These are phyloP conservation scores for Hoplias malabaricus DNA, from an alignment of 2,113 vertebrate genomes.

Conservation along the genomic window DNA sequence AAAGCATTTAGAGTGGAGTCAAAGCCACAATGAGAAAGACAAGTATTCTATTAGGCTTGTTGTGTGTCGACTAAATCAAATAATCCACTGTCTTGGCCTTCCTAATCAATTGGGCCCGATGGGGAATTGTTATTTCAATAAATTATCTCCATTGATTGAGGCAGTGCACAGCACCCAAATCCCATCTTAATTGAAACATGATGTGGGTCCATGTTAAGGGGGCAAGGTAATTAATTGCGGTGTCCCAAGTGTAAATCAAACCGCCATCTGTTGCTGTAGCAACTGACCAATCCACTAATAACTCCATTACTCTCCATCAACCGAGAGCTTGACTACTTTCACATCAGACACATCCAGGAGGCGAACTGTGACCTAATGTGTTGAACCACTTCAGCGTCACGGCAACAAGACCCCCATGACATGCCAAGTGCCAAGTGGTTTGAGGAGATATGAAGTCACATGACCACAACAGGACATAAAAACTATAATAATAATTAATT, in stretches of 20 bases:
- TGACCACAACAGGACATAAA: too few relatives aligned
- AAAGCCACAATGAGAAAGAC: not conserved
- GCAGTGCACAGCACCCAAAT: slow-evolving; percentile 9
- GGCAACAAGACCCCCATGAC: not conserved
- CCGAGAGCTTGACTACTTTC: slow-evolving; percentile 15
- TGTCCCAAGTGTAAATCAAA: slow-evolving; percentile 28
- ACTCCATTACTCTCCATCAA: slow-evolving; percentile 31
- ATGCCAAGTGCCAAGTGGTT: not conserved
- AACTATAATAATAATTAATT: too few relatives aligned
- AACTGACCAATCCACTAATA: slow-evolving; percentile 34
- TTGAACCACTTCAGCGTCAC: not conserved
- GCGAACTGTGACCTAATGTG: not conserved
- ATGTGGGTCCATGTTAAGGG: slow-evolving; percentile 1
- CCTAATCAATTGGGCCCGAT: slow-evolving; percentile 39
- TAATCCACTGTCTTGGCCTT: slow-evolving; percentile 22
- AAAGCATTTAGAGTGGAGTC: not conserved
- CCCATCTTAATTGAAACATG: slow-evolving; percentile 33
- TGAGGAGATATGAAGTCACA: slow-evolving; percentile 6
- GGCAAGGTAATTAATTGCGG: slow-evolving; percentile 25
- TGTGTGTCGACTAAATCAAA: slow-evolving; percentile 16
- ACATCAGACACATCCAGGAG: not conserved
- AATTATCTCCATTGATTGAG: slow-evolving; percentile 17
- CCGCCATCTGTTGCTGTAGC: slow-evolving; percentile 33
- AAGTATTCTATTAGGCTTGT: slow-evolving; percentile 26
- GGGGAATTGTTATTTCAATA: slow-evolving; percentile 37